Evolutionary conservation across 2,888 invertebrate genomes (phyloP).

Genomic region (Aplocera efformata): DNA sequence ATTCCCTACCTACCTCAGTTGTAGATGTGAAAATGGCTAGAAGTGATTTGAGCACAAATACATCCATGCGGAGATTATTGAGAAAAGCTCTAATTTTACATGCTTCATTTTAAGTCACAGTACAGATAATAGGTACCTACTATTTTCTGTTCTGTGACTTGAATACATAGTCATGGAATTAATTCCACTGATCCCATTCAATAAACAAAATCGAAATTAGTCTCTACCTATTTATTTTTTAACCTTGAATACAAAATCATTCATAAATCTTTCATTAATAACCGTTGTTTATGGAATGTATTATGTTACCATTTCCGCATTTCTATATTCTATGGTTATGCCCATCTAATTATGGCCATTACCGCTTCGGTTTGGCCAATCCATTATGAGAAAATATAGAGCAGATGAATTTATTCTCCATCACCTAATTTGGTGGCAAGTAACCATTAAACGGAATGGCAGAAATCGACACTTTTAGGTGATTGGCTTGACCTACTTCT

Average conservation of each 20-base stretch:
- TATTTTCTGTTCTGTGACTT: no score
- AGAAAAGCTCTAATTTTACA: no score
- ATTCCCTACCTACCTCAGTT: not conserved
- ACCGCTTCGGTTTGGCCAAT: conserved; percentile 25
- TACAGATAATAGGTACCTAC: no score
- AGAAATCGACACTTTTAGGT: conserved; percentile 4
- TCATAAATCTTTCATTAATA: no score
- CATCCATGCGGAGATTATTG: not conserved
- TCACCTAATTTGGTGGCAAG: conserved; percentile 19
- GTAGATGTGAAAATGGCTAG: no score
- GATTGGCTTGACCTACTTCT: conserved; percentile 11
- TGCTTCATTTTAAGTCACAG: no score
- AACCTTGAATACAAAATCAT: no score
- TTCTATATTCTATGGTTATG: conserved; percentile 8
- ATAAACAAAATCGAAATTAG: no score
- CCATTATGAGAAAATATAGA: conserved; percentile 37
- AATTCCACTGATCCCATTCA: no score
- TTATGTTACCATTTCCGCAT: conserved; percentile 1
- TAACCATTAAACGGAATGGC: conserved; percentile 16
- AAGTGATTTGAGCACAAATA: not conserved
- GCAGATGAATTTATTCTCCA: conserved; percentile 30
- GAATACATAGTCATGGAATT: no score
- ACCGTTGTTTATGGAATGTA: no score
- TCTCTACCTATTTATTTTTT: no score
- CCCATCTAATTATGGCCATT: conserved; percentile 22